Evolutionary conservation across 1,140 invertebrate species (phyloP).

Genomic region (Reticulitermes speratus): DNA sequence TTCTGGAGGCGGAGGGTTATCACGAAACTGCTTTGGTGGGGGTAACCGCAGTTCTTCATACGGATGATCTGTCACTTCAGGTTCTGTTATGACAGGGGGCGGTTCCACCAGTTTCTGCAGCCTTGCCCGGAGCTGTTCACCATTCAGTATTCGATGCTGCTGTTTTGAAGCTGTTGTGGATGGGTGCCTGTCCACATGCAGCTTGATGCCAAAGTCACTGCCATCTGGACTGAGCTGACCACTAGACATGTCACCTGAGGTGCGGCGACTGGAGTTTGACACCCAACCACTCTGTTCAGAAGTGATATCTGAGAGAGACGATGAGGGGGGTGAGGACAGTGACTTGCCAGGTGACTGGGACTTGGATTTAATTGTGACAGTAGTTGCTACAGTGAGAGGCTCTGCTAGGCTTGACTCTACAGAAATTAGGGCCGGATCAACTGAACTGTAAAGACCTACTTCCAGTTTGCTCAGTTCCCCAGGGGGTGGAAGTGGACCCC

Average conservation of each 20-base stretch:
- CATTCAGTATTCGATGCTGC: slow-evolving; percentile 49
- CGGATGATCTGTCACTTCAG: slow-evolving; percentile 52
- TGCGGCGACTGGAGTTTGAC: slow-evolving; percentile 46
- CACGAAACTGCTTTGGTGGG: slow-evolving; percentile 81
- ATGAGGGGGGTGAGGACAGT: slow-evolving; percentile 32
- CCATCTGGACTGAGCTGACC: slow-evolving; percentile 42
- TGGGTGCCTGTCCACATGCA: background rate
- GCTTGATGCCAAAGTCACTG: slow-evolving; percentile 30
- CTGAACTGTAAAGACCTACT: slow-evolving; percentile 44
- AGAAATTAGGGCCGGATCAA: slow-evolving; percentile 43
- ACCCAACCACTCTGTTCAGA: slow-evolving; percentile 51
- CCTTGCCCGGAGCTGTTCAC: slow-evolving; percentile 58
- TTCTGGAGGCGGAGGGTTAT: slow-evolving; percentile 65
- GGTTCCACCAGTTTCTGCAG: slow-evolving; percentile 51
- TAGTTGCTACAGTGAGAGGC: slow-evolving; percentile 46
- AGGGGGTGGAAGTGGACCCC: background rate
- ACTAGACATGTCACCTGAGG: slow-evolving; percentile 44
- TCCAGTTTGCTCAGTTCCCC: slow-evolving; percentile 43
- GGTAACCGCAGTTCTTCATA: slow-evolving; percentile 74
- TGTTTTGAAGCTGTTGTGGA: background rate
- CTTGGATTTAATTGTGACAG: slow-evolving; percentile 43
- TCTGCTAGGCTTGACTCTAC: slow-evolving; percentile 41
- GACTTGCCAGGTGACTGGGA: slow-evolving; percentile 39
- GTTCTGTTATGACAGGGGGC: slow-evolving; percentile 19
- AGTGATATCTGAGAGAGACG: slow-evolving; percentile 42